Evolutionary conservation across 2,888 invertebrate genomes (phyloP).

Genomic region (Nomada hirtipes): DNA sequence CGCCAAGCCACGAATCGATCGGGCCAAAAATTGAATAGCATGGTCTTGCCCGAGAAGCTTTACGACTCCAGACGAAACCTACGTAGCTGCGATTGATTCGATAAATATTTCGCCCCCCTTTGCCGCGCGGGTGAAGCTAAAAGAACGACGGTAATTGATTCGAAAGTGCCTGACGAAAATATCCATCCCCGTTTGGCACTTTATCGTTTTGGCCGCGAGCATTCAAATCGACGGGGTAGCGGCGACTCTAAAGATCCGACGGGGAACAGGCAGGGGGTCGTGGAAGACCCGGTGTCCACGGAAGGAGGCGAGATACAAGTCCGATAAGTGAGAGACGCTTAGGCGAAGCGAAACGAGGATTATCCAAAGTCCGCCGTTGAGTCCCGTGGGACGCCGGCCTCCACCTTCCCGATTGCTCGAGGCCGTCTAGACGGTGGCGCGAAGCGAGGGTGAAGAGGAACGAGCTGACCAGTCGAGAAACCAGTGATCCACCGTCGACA

Average conservation of each 20-base stretch:
- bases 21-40: slow-evolving; percentile 17
- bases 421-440: slow-evolving; percentile 38
- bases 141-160: background rate
- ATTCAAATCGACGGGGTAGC: slow-evolving; percentile 26
- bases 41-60: too few species aligned
- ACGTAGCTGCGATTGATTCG: too few species aligned
- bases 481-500: slow-evolving; percentile 67
- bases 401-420: slow-evolving; percentile 43
- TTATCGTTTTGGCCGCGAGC: background rate
- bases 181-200: background rate
- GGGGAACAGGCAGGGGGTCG: slow-evolving; percentile 2
- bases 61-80: too few species aligned
- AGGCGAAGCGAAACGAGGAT: slow-evolving; percentile 75
- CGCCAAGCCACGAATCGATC: slow-evolving; percentile 13
- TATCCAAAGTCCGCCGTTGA: slow-evolving; percentile 73
- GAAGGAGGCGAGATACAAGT: slow-evolving; percentile 76
- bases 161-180: background rate
- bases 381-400: slow-evolving; percentile 71
- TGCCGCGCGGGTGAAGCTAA: background rate
- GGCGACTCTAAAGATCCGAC: slow-evolving; percentile 40
- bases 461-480: slow-evolving; percentile 67
- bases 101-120: background rate
- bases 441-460: slow-evolving; percentile 2
- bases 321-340: slow-evolving; percentile 79
- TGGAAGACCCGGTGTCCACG: slow-evolving; percentile 60